phyloP scores from a whole-genome alignment of 2,113 vertebrate genomes.

The Columbina picui region DNA sequence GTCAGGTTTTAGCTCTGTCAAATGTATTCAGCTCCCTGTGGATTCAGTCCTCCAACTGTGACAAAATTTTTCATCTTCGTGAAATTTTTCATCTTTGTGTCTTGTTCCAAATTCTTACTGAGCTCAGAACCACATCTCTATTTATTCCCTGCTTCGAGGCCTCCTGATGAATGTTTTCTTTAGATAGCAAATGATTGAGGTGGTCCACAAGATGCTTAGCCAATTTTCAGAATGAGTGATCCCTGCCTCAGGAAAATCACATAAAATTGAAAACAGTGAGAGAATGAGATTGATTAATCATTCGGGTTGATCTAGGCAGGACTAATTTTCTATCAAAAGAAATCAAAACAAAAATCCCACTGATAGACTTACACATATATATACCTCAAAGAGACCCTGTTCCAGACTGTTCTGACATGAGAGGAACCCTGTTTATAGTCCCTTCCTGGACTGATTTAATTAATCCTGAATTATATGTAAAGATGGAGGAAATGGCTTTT shows the following conservation, averaged over 20 bases:
- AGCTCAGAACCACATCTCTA: not conserved
- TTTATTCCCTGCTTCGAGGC: not conserved
- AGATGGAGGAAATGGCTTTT: not conserved
- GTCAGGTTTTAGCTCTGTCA: not conserved
- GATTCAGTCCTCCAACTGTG: not conserved
- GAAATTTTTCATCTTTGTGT: not conserved
- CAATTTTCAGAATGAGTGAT: constrained; percentile 32
- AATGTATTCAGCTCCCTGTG: not conserved
- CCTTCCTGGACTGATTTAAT: not conserved
- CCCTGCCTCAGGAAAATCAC: constrained; percentile 16
- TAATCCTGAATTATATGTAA: not conserved
- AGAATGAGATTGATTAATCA: constrained; percentile 5
- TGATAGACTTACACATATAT: not conserved
- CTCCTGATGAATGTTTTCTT: not conserved
- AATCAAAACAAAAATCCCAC: not conserved
- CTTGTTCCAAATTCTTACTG: not conserved
- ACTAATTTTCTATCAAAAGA: constrained; percentile 3
- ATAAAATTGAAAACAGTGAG: constrained; percentile 12
- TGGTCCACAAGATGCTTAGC: not conserved
- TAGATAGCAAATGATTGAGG: not conserved
- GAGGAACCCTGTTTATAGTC: not conserved
- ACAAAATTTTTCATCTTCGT: not conserved
- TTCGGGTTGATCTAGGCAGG: not conserved
- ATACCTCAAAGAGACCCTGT: not conserved
- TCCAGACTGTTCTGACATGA: not conserved